phyloP scores from a whole-genome alignment of 2,888 invertebrate genomes.

The Deilephila elpenor region DNA sequence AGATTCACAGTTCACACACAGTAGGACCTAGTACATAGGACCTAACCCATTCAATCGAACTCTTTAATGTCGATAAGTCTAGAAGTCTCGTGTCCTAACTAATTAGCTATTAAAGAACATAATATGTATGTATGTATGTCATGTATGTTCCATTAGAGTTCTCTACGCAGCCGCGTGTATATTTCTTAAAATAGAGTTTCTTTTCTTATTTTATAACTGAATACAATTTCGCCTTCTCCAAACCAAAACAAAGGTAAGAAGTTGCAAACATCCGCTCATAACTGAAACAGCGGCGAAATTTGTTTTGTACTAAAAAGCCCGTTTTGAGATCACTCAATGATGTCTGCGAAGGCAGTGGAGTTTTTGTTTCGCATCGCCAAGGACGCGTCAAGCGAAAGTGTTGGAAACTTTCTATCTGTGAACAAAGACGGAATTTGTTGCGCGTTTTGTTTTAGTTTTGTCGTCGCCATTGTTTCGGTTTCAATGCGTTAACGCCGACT shows the following conservation, averaged over 20 bases:
- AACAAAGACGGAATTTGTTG: slow-evolving; percentile 24
- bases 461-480: slow-evolving; percentile 21
- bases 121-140: no score
- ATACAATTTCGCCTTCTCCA: neutral
- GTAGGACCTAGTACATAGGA: no score
- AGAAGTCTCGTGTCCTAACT: no score
- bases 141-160: no score
- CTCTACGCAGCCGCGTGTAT: no score
- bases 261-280: neutral
- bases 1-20: no score
- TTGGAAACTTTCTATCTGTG: slow-evolving; percentile 22
- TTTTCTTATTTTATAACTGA: no score
- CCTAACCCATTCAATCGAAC: no score
- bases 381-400: slow-evolving; percentile 27
- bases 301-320: slow-evolving; percentile 26
- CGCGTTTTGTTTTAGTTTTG: slow-evolving; percentile 16
- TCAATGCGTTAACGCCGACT: slow-evolving; percentile 8
- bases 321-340: slow-evolving; percentile 22
- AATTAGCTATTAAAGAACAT: no score
- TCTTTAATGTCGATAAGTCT: no score
- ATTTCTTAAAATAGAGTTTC: no score
- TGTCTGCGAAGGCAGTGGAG: slow-evolving; percentile 11
- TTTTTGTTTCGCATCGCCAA: slow-evolving; percentile 24
- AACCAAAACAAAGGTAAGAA: slow-evolving; percentile 10
- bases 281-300: neutral